phyloP scores from a whole-genome alignment of 2,888 invertebrate species.

The Muscina levida region DNA sequence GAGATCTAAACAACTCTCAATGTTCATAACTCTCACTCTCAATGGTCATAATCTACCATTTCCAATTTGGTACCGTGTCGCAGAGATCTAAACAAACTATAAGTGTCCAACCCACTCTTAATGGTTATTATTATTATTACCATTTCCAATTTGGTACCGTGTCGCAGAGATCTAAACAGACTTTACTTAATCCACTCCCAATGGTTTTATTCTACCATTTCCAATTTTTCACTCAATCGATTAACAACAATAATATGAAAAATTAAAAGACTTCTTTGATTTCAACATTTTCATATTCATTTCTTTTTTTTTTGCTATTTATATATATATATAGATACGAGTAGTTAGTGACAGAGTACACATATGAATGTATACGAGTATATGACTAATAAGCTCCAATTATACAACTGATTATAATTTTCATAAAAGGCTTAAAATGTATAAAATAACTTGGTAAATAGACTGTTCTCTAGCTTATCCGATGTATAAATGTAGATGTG shows the following conservation, averaged over 20 bases:
- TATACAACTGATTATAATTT: slow-evolving; percentile 61
- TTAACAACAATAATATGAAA: not conserved
- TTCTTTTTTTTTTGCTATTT: not conserved
- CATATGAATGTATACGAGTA: slow-evolving; percentile 56
- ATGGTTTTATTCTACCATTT: too few relatives aligned
- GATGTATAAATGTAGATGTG: not conserved
- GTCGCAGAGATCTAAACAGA: too few relatives aligned
- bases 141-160: too few relatives aligned
- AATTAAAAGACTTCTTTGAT: not conserved
- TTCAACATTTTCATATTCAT: not conserved
- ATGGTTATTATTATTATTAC: too few relatives aligned
- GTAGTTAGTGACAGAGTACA: slow-evolving; percentile 16
- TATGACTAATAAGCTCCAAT: slow-evolving; percentile 67
- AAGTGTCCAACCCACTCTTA: too few relatives aligned
- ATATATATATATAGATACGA: not conserved
- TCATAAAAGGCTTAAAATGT: slow-evolving; percentile 45
- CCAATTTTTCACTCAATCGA: not conserved
- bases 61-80: too few relatives aligned
- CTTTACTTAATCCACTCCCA: too few relatives aligned
- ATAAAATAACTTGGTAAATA: slow-evolving; percentile 18
- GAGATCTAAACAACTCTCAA: too few relatives aligned
- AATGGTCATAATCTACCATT: too few relatives aligned
- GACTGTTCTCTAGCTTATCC: too few relatives aligned
- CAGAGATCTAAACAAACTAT: too few relatives aligned
- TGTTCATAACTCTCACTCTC: too few relatives aligned